A percentile compares a stretch with the other conserved stretches of the same genome.
These are phyloP conservation scores for Agelaius phoeniceus DNA, from an alignment of 2,113 vertebrate species.

Conservation along the genomic window DNA sequence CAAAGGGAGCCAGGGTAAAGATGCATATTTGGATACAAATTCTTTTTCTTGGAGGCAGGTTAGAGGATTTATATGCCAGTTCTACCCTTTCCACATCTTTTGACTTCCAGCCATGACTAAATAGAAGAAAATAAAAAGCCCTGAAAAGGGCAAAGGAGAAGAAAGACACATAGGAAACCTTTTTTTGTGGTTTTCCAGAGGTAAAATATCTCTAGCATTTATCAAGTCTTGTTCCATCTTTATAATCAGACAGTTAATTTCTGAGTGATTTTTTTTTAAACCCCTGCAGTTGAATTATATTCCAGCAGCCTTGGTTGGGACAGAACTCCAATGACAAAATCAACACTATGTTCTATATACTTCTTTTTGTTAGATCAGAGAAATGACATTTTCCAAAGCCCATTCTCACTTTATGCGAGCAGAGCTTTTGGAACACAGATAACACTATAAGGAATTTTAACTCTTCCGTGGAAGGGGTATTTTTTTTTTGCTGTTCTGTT, in stretches of 20 bases:
- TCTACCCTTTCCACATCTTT: not conserved
- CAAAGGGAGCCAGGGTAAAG: not conserved
- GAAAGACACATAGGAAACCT: not conserved
- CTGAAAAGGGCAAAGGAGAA: conserved; percentile 11
- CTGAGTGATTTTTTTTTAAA: not conserved
- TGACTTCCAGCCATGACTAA: not conserved
- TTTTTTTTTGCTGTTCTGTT: not conserved
- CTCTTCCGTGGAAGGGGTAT: rapidly evolving
- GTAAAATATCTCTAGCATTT: conserved; percentile 8
- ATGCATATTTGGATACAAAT: conserved; percentile 12
- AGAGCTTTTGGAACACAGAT: not conserved
- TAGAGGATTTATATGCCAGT: not conserved
- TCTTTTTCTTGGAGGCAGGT: not conserved
- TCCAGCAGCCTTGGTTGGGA: not conserved
- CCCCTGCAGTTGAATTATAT: not conserved
- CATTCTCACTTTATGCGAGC: not conserved
- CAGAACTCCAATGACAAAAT: not conserved
- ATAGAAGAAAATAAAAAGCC: not conserved
- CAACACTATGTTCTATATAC: not conserved
- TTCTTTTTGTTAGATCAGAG: not conserved
- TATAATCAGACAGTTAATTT: not conserved
- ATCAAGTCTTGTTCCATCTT: not conserved
- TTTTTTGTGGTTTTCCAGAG: not conserved
- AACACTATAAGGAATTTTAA: not conserved
- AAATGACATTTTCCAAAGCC: not conserved